These are phyloP conservation scores for Picus viridis DNA, from an alignment of 2,797 vertebrate genomes.

Conservation along the genomic window DNA sequence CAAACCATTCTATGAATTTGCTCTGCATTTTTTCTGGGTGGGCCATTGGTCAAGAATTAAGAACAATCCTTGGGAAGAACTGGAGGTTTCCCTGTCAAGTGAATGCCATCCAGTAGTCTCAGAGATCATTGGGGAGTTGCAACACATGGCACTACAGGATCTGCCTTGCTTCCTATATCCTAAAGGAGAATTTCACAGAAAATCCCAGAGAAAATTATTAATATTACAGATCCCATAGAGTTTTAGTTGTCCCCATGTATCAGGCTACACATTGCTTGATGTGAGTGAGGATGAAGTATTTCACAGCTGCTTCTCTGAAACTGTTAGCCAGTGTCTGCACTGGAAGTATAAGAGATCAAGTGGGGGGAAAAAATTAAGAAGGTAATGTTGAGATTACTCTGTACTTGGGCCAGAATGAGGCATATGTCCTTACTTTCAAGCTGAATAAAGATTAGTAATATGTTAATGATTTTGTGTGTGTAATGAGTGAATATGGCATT, in stretches of 20 bases:
- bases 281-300: not conserved
- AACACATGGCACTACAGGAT: fast-evolving
- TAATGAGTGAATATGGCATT: not conserved
- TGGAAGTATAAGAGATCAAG: not conserved
- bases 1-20: not conserved
- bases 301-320: not conserved
- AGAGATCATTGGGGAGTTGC: not conserved
- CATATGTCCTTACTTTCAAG: not conserved
- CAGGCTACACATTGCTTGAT: not conserved
- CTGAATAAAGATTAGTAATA: not conserved
- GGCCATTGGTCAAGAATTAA: not conserved
- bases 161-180: not conserved
- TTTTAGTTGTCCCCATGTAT: not conserved
- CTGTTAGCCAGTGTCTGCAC: not conserved
- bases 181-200: not conserved
- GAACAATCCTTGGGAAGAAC: not conserved
- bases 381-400: not conserved
- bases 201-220: not conserved
- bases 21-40: not conserved
- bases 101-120: not conserved
- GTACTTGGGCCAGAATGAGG: not conserved
- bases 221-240: not conserved
- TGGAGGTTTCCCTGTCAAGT: not conserved
- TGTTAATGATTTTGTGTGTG: not conserved
- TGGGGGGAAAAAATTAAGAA: not conserved